Conservation (phyloP, 2,888 invertebrate species). For the Pimpla rufipes region DNA sequence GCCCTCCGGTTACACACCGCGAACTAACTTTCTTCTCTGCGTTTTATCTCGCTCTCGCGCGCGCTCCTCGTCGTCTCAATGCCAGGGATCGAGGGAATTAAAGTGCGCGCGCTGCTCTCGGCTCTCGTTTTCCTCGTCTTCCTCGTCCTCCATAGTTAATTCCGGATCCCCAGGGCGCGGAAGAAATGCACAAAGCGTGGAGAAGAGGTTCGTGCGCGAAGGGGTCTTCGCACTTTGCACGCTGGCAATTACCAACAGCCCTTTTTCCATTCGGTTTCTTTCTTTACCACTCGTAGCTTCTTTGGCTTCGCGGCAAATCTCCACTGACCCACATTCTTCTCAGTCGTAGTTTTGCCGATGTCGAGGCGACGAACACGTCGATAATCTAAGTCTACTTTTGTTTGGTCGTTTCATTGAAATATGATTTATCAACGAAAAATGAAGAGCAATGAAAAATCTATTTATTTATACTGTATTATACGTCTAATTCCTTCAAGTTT, state of each 20-base stretch:
- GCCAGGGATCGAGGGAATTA: conserved; percentile 54
- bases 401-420: no score
- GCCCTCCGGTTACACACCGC: background rate
- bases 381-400: no score
- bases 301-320: conserved; percentile 59
- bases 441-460: no score
- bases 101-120: conserved; percentile 33
- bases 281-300: conserved; percentile 34
- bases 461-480: no score
- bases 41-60: conserved; percentile 24
- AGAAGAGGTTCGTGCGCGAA: conserved; percentile 40
- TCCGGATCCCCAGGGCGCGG: conserved; percentile 36
- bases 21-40: conserved; percentile 21
- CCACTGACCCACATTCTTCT: conserved; percentile 40
- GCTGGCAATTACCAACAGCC: conserved; percentile 44
- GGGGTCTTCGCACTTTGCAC: conserved; percentile 56
- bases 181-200: conserved; percentile 47
- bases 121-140: conserved; percentile 5
- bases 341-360: background rate
- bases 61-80: conserved; percentile 19
- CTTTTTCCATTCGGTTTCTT: conserved; percentile 44
- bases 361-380: background rate
- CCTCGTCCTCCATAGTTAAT: conserved; percentile 31
- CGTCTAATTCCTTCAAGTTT: no score
- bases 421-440: no score